Evolutionary conservation across 2,888 invertebrate species (phyloP).

Genomic region (Celastrina argiolus): DNA sequence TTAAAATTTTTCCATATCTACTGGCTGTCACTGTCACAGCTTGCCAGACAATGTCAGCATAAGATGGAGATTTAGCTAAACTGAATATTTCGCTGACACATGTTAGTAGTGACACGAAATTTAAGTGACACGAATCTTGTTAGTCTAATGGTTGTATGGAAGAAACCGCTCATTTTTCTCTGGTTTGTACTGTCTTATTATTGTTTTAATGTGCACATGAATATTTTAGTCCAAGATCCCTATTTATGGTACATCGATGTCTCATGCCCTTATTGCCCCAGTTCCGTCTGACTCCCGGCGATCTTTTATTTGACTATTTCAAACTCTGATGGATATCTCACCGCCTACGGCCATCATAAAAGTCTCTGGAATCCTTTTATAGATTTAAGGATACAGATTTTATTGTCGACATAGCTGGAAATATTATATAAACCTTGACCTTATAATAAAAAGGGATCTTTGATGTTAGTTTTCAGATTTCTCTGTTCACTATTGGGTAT

Average conservation of each 20-base stretch:
- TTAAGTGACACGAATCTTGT: no score
- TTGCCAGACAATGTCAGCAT: no score
- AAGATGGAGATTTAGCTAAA: no score
- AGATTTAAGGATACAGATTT: not conserved
- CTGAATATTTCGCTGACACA: no score
- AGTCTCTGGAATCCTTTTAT: conserved; percentile 1
- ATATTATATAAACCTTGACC: not conserved
- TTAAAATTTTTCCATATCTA: no score
- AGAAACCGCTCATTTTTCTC: no score
- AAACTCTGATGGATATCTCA: conserved; percentile 17
- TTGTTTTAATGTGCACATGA: no score
- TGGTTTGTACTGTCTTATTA: no score
- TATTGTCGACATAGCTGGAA: not conserved
- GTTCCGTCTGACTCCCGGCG: conserved; percentile 41
- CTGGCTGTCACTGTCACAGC: no score
- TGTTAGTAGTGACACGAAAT: no score
- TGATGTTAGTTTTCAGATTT: not conserved
- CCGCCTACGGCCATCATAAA: not conserved
- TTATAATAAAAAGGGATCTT: not conserved
- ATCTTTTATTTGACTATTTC: conserved; percentile 16
- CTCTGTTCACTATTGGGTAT: not conserved
- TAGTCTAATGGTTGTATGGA: no score
- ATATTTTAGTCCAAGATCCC: not conserved
- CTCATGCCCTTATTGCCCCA: conserved; percentile 41
- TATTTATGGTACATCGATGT: not conserved